Percentiles rank a stretch among this genome's conserved stretches.
Conservation (phyloP, 2,888 invertebrate genomes). For the Neoaliturus tenellus region DNA sequence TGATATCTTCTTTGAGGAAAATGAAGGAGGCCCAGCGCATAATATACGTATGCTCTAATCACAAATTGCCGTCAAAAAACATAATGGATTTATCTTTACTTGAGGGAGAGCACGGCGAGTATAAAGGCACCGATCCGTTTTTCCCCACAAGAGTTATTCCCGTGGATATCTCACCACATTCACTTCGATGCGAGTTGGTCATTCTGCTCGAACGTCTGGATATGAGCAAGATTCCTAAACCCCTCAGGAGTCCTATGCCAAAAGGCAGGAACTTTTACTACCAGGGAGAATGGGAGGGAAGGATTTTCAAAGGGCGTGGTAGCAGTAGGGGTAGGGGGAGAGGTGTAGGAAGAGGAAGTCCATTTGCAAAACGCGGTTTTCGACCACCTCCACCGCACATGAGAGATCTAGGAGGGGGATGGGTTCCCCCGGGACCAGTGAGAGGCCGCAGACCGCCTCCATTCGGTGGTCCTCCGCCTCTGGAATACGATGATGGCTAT, state of each 20-base stretch:
- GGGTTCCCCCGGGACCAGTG: not conserved
- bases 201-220: conserved; percentile 72
- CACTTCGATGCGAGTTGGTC: conserved; percentile 77
- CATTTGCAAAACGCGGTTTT: not conserved
- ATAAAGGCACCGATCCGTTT: conserved; percentile 71
- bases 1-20: conserved; percentile 72
- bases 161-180: conserved; percentile 79
- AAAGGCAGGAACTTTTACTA: conserved; percentile 27
- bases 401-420: conserved; percentile 18
- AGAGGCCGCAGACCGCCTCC: not conserved
- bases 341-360: conserved; percentile 50
- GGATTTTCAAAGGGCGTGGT: conserved; percentile 50
- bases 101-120: conserved; percentile 68
- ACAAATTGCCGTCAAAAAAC: conserved; percentile 73
- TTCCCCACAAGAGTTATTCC: conserved; percentile 74
- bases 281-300: conserved; percentile 29
- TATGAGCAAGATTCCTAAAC: conserved; percentile 64
- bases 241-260: conserved; percentile 41
- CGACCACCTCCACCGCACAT: conserved; percentile 10
- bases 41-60: conserved; percentile 78
- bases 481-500: not conserved
- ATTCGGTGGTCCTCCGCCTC: not conserved
- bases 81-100: conserved; percentile 71
- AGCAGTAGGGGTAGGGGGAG: conserved; percentile 27
- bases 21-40: conserved; percentile 73